Evolutionary conservation across 2,113 vertebrate species (phyloP).

Genomic region (Miniopterus natalensis): DNA sequence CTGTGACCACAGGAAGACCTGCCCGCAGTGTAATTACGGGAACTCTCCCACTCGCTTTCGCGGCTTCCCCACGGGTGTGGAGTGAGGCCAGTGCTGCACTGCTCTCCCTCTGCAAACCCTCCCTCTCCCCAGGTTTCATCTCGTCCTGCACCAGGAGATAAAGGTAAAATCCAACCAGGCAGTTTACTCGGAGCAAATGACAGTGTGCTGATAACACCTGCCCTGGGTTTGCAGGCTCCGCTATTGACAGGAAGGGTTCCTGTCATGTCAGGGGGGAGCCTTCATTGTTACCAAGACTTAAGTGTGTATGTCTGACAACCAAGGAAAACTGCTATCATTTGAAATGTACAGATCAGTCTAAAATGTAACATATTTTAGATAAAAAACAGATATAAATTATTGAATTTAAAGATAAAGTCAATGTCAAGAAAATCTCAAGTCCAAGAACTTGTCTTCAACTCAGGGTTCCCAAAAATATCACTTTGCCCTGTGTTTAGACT

Average conservation of each 20-base stretch:
- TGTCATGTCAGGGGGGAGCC: background rate
- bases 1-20: background rate
- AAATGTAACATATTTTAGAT: background rate
- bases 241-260: background rate
- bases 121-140: background rate
- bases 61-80: background rate
- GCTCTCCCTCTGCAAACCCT: background rate
- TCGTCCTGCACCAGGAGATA: background rate
- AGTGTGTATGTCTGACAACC: background rate
- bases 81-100: background rate
- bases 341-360: background rate
- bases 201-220: background rate
- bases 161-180: background rate
- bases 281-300: background rate
- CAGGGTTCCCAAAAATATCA: background rate
- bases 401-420: constrained; percentile 10
- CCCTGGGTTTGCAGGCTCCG: background rate
- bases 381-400: background rate
- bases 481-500: background rate
- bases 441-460: background rate
- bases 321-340: background rate
- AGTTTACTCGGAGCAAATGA: background rate
- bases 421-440: background rate
- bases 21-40: background rate
- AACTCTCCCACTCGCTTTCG: background rate